These are phyloP conservation scores for Echinops telfairi DNA, from an alignment of 2,113 vertebrate genomes.

Conservation along the genomic window DNA sequence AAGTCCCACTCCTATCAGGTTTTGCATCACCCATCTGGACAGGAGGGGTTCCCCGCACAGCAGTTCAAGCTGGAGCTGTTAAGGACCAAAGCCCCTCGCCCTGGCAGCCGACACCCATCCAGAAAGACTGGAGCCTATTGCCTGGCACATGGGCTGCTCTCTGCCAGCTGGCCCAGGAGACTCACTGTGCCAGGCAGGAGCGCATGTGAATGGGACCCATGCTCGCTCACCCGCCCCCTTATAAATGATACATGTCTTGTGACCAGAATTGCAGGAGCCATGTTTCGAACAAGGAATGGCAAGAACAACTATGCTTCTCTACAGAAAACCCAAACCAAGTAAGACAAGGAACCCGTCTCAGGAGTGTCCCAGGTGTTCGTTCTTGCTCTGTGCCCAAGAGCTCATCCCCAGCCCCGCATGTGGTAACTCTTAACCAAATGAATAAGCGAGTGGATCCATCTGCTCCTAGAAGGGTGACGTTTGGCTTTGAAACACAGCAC, in stretches of 20 bases:
- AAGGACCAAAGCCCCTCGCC: slow-evolving; percentile 29
- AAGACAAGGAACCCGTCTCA: not conserved
- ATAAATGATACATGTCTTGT: not conserved
- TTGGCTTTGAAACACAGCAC: not conserved
- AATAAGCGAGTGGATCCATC: not conserved
- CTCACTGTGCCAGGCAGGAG: slow-evolving; percentile 49
- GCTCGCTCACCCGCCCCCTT: slow-evolving; percentile 29
- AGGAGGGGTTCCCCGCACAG: not conserved
- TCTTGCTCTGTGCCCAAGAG: not conserved
- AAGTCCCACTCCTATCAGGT: not conserved
- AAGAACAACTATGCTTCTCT: not conserved
- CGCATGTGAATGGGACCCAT: slow-evolving; percentile 52
- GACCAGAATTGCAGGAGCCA: not conserved
- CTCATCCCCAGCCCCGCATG: not conserved
- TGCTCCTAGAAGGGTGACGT: not conserved
- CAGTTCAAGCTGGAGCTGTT: not conserved
- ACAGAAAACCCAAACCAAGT: not conserved
- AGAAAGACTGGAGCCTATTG: slow-evolving; percentile 51
- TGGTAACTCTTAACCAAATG: not conserved
- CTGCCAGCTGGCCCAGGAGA: slow-evolving; percentile 68
- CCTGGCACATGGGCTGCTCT: slow-evolving; percentile 38
- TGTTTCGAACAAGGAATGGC: not conserved
- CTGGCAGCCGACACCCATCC: slow-evolving; percentile 59
- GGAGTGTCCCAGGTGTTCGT: not conserved
- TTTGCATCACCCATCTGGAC: not conserved